Evolutionary conservation across 2,797 vertebrate species (phyloP).

Genomic region (Lutjanus argentimaculatus): DNA sequence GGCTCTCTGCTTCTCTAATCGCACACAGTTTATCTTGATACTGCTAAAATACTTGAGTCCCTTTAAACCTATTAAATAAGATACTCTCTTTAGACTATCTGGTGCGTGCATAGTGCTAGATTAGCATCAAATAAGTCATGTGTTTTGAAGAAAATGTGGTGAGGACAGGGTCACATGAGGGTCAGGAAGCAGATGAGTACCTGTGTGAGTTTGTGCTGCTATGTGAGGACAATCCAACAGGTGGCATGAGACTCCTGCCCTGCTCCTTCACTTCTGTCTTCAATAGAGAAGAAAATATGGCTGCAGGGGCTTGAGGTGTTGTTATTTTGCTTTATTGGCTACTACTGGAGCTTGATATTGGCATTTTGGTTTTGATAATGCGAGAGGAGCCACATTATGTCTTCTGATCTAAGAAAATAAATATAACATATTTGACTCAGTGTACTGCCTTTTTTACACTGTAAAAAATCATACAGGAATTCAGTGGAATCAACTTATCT

Average conservation of each 20-base stretch:
- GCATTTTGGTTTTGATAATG: conserved; percentile 31
- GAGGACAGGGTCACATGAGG: conserved; percentile 58
- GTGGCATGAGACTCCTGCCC: conserved; percentile 83
- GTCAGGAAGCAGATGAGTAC: conserved; percentile 60
- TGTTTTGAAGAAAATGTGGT: conserved; percentile 5
- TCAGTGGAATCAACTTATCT: too few relatives aligned
- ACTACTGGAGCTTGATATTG: conserved; percentile 32
- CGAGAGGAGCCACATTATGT: conserved; percentile 18
- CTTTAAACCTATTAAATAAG: conserved; percentile 29
- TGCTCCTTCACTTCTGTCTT: conserved; percentile 27
- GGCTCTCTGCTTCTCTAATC: conserved; percentile 21
- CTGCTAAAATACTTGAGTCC: conserved; percentile 35
- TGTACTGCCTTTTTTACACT: neutral
- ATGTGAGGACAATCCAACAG: conserved; percentile 85
- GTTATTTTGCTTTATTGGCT: conserved; percentile 57
- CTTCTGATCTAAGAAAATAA: conserved; percentile 29
- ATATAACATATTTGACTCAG: conserved; percentile 10
- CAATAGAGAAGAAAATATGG: conserved; percentile 25
- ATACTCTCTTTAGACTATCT: conserved; percentile 4
- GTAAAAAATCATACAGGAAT: too few relatives aligned
- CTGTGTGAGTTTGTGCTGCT: conserved; percentile 63
- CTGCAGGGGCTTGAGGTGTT: conserved; percentile 48
- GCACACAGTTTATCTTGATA: conserved; percentile 34
- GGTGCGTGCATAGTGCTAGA: neutral
- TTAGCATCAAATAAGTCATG: conserved; percentile 8